Base-by-base conservation (phyloP, 2,113 vertebrate species). In the Tringa solitaria region DNA sequence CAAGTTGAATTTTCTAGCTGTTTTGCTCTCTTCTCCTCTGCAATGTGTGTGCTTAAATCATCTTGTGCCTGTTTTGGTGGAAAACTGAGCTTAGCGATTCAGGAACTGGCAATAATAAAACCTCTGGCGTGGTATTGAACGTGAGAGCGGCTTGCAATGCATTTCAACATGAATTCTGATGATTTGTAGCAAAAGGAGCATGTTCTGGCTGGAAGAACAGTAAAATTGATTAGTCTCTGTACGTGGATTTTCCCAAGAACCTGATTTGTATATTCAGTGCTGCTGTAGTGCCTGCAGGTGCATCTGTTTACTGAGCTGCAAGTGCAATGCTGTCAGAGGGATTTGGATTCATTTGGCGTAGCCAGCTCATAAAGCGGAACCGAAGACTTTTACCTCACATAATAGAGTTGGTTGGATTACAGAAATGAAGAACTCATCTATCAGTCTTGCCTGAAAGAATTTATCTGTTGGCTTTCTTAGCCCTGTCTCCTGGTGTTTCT, bases 201-300 rank as follows among this genome's bases (percentile, higher is more conserved):
- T 11, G 73, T 95, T 84, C 84, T 95, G 65, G 61, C 45, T 91
- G 83, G 89, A 79, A 87, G 78, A 89, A 84, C 48, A 76, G 84
- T 67, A 76, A 92, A 84, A 87, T 68, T 87, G 73, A 91, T 95
- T 95, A 78, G 80, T 87, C 27, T 56, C 46, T 96, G 28, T 37
- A 17, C 61, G 53, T 78, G 89, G 43, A 89, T 96, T 95, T 95
- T 91, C 60, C 39, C 30, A 27, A 90, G 73, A 89, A 87, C 22
- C 19, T 48, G n/a, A 24, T 14, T 90, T 72, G 35, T 82, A 63
- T 60, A 39, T 68, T 89, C 65, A 23, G 8, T 78, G 64, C 50
- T 4, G 24, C 61, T 73, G 28, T 61, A 87, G 26, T 21, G 46
- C 78, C 85, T 93, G 75, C 79, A 76, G 84, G 30, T 7, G 0